A percentile compares a stretch with the other conserved stretches of the same genome.
These are phyloP conservation scores for Coelopa pilipes DNA, from an alignment of 2,888 invertebrate species.

Conservation along the genomic window DNA sequence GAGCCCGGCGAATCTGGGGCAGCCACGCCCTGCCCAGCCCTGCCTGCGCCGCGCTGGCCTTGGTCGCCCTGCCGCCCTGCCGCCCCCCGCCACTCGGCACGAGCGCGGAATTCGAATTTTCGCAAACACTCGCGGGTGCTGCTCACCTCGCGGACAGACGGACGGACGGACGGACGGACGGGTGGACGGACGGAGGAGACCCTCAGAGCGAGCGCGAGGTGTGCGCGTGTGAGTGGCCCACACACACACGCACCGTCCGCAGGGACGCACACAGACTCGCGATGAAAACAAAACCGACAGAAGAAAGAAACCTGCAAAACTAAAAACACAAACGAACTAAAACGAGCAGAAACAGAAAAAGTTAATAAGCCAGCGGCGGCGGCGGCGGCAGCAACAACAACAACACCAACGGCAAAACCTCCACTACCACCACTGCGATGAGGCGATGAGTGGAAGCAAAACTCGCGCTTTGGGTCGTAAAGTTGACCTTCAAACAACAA, in stretches of 20 bases:
- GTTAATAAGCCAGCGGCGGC: conserved; percentile 33
- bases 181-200: neutral
- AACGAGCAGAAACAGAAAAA: conserved; percentile 42
- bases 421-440: neutral
- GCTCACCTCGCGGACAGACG: too few species aligned
- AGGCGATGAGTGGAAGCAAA: conserved; percentile 48
- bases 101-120: too few species aligned
- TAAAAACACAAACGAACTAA: conserved; percentile 49
- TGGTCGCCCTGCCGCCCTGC: too few species aligned
- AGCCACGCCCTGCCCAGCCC: conserved; percentile 49
- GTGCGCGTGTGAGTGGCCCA: conserved; percentile 25
- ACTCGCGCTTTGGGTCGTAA: conserved; percentile 65
- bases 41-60: too few species aligned
- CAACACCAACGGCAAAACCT: too few species aligned
- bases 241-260: conserved; percentile 40
- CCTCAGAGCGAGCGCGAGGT: conserved; percentile 1
- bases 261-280: conserved; percentile 23
- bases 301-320: conserved; percentile 54
- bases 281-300: too few species aligned
- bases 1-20: conserved; percentile 38
- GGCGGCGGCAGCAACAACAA: conserved; percentile 31
- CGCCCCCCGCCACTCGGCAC: too few species aligned
- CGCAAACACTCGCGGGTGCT: too few species aligned
- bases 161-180: neutral
- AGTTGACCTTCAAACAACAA: conserved; percentile 67